Evolutionary conservation across 2,797 vertebrate genomes (phyloP).

Genomic region (Epinephelus awoara): DNA sequence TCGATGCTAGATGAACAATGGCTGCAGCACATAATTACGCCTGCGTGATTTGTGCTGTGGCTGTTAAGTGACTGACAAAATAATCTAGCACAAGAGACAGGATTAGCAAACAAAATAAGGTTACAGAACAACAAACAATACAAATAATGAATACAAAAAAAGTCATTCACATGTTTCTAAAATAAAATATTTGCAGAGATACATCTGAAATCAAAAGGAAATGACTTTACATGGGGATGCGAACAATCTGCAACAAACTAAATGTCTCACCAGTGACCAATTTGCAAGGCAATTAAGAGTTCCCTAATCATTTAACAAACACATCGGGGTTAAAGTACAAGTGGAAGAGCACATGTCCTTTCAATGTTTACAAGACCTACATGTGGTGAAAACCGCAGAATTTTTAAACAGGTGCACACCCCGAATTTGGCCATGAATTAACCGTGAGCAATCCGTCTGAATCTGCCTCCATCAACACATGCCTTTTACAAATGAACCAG

Average conservation of each 20-base stretch:
- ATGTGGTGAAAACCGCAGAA: slow-evolving; percentile 9
- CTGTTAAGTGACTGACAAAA: slow-evolving; percentile 45
- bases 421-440: slow-evolving; percentile 24
- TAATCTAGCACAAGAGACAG: slow-evolving; percentile 36
- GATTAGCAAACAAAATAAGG: slow-evolving; percentile 33
- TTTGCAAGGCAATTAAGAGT: no score
- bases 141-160: slow-evolving; percentile 60
- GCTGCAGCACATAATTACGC: slow-evolving; percentile 74
- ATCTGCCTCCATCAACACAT: slow-evolving; percentile 35
- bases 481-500: slow-evolving; percentile 40
- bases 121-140: slow-evolving; percentile 56
- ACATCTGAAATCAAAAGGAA: slow-evolving; percentile 32
- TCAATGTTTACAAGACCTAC: slow-evolving; percentile 38
- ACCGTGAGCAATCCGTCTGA: slow-evolving; percentile 23
- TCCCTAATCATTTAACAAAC: slow-evolving; percentile 14
- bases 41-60: slow-evolving; percentile 75
- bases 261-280: no score
- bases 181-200: slow-evolving; percentile 44
- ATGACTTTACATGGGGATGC: slow-evolving; percentile 40
- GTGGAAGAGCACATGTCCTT: slow-evolving; percentile 35
- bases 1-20: slow-evolving; percentile 45
- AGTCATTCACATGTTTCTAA: slow-evolving; percentile 45
- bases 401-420: neutral
- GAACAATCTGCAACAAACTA: no score
- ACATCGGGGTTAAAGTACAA: slow-evolving; percentile 33